Evolutionary conservation across 2,797 vertebrate genomes (phyloP).

Genomic region (Amazona ochrocephala): DNA sequence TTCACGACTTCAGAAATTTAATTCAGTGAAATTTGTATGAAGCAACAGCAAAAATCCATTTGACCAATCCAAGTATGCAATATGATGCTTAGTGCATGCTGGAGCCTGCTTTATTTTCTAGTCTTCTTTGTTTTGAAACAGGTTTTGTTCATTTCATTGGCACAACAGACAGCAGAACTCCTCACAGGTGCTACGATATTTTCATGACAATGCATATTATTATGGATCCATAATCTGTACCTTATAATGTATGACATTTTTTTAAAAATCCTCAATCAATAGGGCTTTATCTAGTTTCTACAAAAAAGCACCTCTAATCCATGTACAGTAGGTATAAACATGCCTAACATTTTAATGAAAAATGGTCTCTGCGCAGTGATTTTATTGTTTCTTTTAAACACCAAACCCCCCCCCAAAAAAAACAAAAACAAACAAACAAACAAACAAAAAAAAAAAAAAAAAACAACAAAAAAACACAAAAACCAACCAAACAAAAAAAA

Average conservation of each 20-base stretch:
- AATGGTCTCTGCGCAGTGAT: too few species aligned
- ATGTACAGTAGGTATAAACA: not conserved
- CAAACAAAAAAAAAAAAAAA: too few species aligned
- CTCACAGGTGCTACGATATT: constrained; percentile 22
- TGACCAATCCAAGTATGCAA: not conserved
- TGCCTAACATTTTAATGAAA: too few species aligned
- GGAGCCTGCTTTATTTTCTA: constrained; percentile 9
- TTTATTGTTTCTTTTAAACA: too few species aligned
- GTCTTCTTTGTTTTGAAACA: constrained; percentile 1
- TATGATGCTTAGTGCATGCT: not conserved
- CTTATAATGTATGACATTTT: not conserved
- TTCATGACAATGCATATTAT: not conserved
- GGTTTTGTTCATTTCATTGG: not conserved
- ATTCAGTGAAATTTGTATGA: not conserved
- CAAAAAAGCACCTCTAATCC: not conserved
- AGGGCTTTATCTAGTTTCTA: not conserved
- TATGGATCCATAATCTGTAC: not conserved
- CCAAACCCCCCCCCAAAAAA: too few species aligned
- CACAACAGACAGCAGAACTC: not conserved
- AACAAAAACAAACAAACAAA: too few species aligned
- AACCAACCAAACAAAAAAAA: too few species aligned
- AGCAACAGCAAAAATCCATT: not conserved
- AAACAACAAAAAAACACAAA: too few species aligned
- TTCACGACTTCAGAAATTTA: not conserved
- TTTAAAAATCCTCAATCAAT: not conserved